A percentile compares a stretch with the other conserved stretches of the same genome.
Evolutionary conservation across 2,797 vertebrate species (phyloP).

Genomic region (Falco berigora): DNA sequence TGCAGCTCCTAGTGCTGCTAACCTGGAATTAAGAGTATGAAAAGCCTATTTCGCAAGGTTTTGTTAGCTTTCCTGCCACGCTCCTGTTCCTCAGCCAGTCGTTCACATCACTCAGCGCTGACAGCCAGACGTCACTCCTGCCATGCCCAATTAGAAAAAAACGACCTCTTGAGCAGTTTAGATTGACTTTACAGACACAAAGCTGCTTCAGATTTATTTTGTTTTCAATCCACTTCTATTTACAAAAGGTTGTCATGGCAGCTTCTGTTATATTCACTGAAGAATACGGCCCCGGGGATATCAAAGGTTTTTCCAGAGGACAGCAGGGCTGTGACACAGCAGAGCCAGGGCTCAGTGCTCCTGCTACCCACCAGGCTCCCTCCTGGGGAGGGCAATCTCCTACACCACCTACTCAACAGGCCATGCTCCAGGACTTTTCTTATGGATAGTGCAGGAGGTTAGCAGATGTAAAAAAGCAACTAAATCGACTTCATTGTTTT

Average conservation of each 20-base stretch:
- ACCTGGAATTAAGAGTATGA: not conserved
- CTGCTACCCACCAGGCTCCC: not conserved
- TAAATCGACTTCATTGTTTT: not conserved
- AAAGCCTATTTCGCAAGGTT: not conserved
- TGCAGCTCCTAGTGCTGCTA: not conserved
- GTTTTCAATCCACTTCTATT: not conserved
- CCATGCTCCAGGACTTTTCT: not conserved
- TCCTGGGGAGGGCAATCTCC: not conserved
- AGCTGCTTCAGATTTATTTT: not conserved
- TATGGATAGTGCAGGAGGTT: not conserved
- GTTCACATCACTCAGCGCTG: rapidly evolving
- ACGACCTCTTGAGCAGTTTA: not conserved
- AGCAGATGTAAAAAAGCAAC: not conserved
- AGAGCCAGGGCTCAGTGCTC: not conserved
- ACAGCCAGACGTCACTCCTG: not conserved
- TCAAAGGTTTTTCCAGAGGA: not conserved
- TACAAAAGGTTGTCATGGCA: not conserved
- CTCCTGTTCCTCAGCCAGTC: not conserved
- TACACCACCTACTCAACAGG: not conserved
- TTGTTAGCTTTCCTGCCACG: not conserved
- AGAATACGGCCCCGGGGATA: not conserved
- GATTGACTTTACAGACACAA: not conserved
- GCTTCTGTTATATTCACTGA: not conserved
- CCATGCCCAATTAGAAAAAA: not conserved
- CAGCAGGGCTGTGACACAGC: not conserved